A percentile compares a stretch with the other conserved stretches of the same genome.
phyloP scores from a whole-genome alignment of 1,140 invertebrate genomes.

The Nixonia krombeini region DNA sequence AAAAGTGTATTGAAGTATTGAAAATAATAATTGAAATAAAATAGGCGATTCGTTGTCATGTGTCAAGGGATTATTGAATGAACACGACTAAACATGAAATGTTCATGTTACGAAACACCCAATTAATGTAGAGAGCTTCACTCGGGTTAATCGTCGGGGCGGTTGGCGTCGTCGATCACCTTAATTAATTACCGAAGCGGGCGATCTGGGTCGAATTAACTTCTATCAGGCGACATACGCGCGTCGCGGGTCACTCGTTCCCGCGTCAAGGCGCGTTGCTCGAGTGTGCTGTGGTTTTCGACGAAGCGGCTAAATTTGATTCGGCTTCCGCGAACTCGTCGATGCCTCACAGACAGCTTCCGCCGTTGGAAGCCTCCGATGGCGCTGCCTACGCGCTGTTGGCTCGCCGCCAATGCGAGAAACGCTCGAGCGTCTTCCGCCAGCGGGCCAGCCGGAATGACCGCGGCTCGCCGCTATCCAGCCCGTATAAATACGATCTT shows the following conservation, averaged over 20 bases:
- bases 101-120: no score
- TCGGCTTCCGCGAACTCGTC: slow-evolving; percentile 43
- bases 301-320: slow-evolving; percentile 45
- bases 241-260: no score
- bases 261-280: no score
- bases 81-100: not conserved
- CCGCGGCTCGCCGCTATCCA: slow-evolving; percentile 18
- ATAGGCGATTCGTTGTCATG: slow-evolving; percentile 18
- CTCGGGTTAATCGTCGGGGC: no score
- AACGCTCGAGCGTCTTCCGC: slow-evolving; percentile 32
- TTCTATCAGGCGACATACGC: no score
- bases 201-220: no score
- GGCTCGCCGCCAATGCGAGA: slow-evolving; percentile 36
- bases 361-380: slow-evolving; percentile 17
- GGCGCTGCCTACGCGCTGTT: slow-evolving; percentile 36
- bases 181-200: no score
- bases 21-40: slow-evolving; percentile 1
- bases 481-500: slow-evolving; percentile 39
- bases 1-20: no score
- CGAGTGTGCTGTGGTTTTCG: not conserved
- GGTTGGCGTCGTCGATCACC: no score
- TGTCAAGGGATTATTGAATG: no score
- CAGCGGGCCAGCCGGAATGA: slow-evolving; percentile 25
- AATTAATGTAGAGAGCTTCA: no score
- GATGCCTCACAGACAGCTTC: slow-evolving; percentile 44